Percentiles rank a stretch among this genome's conserved stretches.
These are phyloP conservation scores for Eudyptes chrysolophus DNA, from an alignment of 2,113 vertebrate species.

Conservation along the genomic window DNA sequence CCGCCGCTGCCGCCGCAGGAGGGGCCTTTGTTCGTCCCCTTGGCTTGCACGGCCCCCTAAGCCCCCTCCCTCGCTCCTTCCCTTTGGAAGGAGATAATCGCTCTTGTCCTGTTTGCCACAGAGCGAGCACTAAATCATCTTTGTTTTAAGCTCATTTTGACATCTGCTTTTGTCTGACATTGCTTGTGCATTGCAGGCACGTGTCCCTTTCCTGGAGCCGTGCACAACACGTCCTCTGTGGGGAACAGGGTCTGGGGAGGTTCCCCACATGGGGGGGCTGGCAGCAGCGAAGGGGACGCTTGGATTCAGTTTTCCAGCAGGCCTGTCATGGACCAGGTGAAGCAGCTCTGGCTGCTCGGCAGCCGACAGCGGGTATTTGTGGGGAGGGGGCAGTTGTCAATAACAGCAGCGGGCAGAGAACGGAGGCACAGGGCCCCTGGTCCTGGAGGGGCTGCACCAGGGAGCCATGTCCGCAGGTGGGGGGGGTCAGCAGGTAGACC, in stretches of 20 bases:
- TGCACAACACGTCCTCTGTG: fast-evolving
- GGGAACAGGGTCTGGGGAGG: background rate
- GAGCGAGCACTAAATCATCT: background rate
- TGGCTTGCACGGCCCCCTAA: background rate
- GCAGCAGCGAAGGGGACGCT: background rate
- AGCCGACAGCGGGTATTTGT: background rate
- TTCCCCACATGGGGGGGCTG: background rate
- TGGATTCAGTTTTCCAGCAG: background rate
- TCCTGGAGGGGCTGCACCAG: background rate
- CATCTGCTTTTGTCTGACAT: background rate
- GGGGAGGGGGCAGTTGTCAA: background rate
- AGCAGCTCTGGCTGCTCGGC: background rate
- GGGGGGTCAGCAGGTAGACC: background rate
- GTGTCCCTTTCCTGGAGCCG: background rate
- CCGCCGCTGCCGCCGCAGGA: fast-evolving
- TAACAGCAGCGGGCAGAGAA: background rate
- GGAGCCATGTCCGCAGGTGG: fast-evolving
- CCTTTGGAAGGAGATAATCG: background rate
- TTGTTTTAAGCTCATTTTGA: background rate
- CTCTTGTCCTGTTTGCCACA: background rate
- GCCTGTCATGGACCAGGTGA: background rate
- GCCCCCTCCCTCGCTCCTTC: background rate
- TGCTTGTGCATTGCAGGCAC: too few species aligned
- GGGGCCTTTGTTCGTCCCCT: background rate
- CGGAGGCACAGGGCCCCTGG: too few species aligned